A percentile compares a stretch with the other conserved stretches of the same genome.
Conservation (phyloP, 1,140 invertebrate species). For the Drosophila arizonae region DNA sequence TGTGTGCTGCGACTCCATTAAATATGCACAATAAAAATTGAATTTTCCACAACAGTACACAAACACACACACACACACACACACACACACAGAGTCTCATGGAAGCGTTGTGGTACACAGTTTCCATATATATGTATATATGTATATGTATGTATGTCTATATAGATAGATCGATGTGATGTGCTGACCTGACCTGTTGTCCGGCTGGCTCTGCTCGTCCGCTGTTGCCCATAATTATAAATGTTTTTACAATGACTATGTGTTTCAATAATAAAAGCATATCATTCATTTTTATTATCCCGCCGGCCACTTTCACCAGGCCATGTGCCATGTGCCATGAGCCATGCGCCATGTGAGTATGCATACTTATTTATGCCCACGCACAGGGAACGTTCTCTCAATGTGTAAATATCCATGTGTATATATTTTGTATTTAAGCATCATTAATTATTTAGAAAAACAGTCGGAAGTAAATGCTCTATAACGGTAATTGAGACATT, state of each 20-base stretch:
- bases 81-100: background rate
- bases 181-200: conserved; percentile 34
- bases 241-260: conserved; percentile 79
- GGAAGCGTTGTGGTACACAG: background rate
- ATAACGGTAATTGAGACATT: conserved; percentile 79
- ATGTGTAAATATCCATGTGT: background rate
- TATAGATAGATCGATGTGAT: conserved; percentile 25
- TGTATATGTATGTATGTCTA: background rate
- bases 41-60: conserved; percentile 51
- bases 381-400: conserved; percentile 4
- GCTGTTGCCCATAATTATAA: conserved; percentile 65
- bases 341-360: conserved; percentile 50
- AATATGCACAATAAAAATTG: conserved; percentile 76
- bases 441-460: conserved; percentile 81
- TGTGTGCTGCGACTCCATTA: conserved; percentile 45
- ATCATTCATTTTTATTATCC: conserved; percentile 80
- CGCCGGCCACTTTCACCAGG: background rate
- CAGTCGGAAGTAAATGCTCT: conserved; percentile 76
- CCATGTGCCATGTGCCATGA: conserved; percentile 30
- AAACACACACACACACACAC: background rate
- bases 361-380: conserved; percentile 63
- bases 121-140: background rate
- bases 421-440: conserved; percentile 70
- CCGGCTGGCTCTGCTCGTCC: background rate
- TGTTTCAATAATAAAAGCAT: conserved; percentile 79